Evolutionary conservation across 2,888 invertebrate species (phyloP).

Genomic region (Prenolepis imparis): DNA sequence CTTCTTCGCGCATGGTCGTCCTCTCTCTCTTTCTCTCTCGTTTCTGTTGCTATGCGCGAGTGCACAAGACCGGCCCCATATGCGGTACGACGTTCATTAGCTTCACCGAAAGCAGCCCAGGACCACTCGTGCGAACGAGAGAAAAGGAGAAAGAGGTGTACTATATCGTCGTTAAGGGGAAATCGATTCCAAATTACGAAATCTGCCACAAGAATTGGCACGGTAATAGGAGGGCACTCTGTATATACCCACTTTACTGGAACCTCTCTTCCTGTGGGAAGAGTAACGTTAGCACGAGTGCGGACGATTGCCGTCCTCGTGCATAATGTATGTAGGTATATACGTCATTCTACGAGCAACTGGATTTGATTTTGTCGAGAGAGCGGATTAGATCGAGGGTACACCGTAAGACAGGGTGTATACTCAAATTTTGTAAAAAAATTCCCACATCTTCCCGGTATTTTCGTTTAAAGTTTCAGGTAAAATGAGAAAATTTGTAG

Average conservation of each 20-base stretch:
- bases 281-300: neutral
- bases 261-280: neutral
- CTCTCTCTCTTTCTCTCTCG: conserved; percentile 49
- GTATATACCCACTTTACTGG: neutral
- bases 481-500: too few relatives aligned
- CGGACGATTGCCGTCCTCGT: neutral
- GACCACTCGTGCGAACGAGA: conserved; percentile 65
- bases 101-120: conserved; percentile 78
- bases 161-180: neutral
- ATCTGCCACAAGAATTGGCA: neutral
- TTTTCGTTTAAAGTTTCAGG: too few relatives aligned
- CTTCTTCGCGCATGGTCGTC: conserved; percentile 38
- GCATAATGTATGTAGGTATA: too few relatives aligned
- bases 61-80: conserved; percentile 80
- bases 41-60: conserved; percentile 83
- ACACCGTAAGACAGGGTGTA: too few relatives aligned
- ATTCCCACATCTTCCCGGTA: too few relatives aligned
- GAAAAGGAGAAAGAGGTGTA: neutral
- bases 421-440: too few relatives aligned
- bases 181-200: conserved; percentile 12
- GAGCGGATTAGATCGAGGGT: too few relatives aligned
- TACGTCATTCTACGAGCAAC: neutral
- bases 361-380: conserved; percentile 4
- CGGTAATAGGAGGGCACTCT: neutral
- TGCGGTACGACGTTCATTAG: conserved; percentile 78